Conservation (phyloP, 2,888 invertebrate genomes). For the Hemithea aestivaria region DNA sequence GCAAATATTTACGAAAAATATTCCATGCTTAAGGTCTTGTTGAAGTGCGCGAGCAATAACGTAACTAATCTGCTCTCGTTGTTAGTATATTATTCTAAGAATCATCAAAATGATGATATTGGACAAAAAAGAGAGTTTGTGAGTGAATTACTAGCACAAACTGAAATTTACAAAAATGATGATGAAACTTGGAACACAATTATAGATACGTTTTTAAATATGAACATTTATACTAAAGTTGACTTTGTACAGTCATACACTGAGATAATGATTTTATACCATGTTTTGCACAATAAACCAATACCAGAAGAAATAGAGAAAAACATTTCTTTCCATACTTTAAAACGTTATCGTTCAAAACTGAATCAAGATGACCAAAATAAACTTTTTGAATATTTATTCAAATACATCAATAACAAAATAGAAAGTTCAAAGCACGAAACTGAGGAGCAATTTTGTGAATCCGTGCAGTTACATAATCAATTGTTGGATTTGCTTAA, state of each 20-base stretch:
- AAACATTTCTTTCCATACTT: constrained; percentile 37
- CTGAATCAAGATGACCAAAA: constrained; percentile 38
- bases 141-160: constrained; percentile 32
- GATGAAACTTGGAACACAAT: constrained; percentile 47
- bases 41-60: constrained; percentile 37
- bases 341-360: constrained; percentile 33
- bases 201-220: constrained; percentile 43
- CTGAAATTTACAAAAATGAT: constrained; percentile 38
- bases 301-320: constrained; percentile 42
- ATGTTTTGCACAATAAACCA: constrained; percentile 34
- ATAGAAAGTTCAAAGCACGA: constrained; percentile 28
- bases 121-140: constrained; percentile 39
- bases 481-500: constrained; percentile 36
- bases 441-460: constrained; percentile 31
- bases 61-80: constrained; percentile 37
- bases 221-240: constrained; percentile 43
- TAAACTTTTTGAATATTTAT: constrained; percentile 48
- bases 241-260: constrained; percentile 34
- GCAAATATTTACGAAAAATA: constrained; percentile 28
- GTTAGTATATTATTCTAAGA: constrained; percentile 39
- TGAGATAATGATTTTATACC: constrained; percentile 41
- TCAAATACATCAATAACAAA: constrained; percentile 29
- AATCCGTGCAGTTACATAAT: constrained; percentile 25
- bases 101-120: constrained; percentile 41
- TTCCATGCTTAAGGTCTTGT: constrained; percentile 40